A percentile compares a stretch with the other conserved stretches of the same genome.
These are phyloP conservation scores for Chelon labrosus DNA, from an alignment of 2,797 vertebrate species.

Conservation along the genomic window DNA sequence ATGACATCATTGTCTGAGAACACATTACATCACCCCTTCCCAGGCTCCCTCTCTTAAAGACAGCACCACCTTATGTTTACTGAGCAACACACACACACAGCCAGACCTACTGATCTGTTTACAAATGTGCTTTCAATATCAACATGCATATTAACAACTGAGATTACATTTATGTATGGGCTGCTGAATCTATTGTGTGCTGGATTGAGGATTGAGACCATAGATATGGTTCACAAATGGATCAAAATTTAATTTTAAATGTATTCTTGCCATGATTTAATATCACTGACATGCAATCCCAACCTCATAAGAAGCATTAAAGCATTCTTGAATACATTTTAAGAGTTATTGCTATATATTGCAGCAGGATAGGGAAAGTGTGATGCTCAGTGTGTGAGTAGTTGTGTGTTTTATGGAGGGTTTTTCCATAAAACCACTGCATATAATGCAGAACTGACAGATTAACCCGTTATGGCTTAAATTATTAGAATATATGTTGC, in stretches of 20 bases:
- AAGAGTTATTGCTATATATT: background rate
- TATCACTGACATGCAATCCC: background rate
- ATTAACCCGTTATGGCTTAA: background rate
- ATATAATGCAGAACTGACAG: background rate
- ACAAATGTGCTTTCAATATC: slow-evolving; percentile 64
- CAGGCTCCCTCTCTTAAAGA: slow-evolving; percentile 81
- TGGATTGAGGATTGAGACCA: slow-evolving; percentile 11
- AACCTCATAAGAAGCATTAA: background rate
- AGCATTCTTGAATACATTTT: slow-evolving; percentile 7
- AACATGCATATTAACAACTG: slow-evolving; percentile 56
- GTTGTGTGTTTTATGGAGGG: background rate
- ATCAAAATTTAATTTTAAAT: slow-evolving; percentile 17
- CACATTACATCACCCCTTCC: slow-evolving; percentile 87
- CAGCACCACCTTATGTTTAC: slow-evolving; percentile 83
- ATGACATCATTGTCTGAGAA: slow-evolving; percentile 88
- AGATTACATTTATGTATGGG: slow-evolving; percentile 20
- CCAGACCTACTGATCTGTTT: slow-evolving; percentile 65
- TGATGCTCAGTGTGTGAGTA: too few relatives aligned
- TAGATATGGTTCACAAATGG: background rate
- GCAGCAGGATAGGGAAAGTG: background rate
- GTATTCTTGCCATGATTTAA: slow-evolving; percentile 5
- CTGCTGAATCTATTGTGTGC: slow-evolving; percentile 11
- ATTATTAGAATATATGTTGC: background rate
- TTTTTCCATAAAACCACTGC: background rate
- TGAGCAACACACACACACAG: slow-evolving; percentile 49